phyloP scores from a whole-genome alignment of 2,113 vertebrate species.

The Pomatostomus ruficeps region DNA sequence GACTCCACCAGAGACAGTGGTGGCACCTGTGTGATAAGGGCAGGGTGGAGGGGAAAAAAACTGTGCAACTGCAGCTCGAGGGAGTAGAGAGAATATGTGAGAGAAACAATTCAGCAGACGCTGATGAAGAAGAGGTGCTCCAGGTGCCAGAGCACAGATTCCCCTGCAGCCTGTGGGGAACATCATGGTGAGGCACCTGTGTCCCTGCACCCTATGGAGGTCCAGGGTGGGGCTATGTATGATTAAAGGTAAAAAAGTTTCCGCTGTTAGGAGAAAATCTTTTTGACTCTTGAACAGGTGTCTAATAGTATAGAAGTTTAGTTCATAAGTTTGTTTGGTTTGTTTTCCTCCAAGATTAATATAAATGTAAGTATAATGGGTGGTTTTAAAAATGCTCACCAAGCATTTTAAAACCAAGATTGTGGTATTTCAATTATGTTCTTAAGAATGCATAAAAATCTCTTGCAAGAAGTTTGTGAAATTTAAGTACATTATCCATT shows the following conservation, averaged over 20 bases:
- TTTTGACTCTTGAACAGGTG: background rate
- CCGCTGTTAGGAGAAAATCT: fast-evolving
- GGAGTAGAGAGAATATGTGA: background rate
- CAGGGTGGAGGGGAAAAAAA: background rate
- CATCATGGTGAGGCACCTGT: background rate
- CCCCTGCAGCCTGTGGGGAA: background rate
- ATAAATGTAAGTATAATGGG: background rate
- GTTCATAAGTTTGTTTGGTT: background rate
- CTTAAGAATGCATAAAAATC: background rate
- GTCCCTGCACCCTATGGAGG: background rate
- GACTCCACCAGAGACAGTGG: background rate
- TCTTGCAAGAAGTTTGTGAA: background rate
- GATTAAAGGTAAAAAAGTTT: background rate
- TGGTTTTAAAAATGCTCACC: background rate
- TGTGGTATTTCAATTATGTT: background rate
- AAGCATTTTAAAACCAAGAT: background rate
- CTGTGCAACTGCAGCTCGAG: background rate
- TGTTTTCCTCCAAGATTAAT: background rate
- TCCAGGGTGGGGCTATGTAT: too few relatives aligned
- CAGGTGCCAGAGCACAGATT: background rate
- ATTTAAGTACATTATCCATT: background rate
- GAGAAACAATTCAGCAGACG: background rate
- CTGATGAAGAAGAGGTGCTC: too few relatives aligned
- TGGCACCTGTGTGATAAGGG: too few relatives aligned
- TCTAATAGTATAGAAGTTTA: background rate